Base-by-base conservation (phyloP, 1,140 invertebrate species). In the Stratiolaelaps scimitus region DNA sequence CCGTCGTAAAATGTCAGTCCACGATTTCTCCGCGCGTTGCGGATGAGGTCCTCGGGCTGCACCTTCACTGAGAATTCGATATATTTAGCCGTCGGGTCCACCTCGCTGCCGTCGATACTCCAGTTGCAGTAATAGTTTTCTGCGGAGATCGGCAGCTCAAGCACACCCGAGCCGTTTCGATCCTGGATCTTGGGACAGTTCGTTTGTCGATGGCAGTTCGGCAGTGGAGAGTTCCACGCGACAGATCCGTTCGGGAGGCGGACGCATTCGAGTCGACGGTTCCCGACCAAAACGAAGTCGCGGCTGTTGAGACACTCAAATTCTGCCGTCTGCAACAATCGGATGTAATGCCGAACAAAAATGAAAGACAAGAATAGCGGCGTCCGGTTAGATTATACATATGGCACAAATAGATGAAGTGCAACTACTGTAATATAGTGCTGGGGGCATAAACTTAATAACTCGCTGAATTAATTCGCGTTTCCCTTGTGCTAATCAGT, bases 121-220 rank as follows among this genome's bases (percentile, higher is more conserved):
- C 53, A 60, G 10, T 34, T 60, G 10, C 53, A 60, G 23, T 60
- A 34, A 60, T 60, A 60, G 23, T 60, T 60, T 23, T 60, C 53
- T 2, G 26, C 20, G 1, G 26, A 34, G 23, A 29, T 26, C 15
- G 15, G 13, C 1, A 60, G 53, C 26, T 26, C 26, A 26, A 60
- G 34, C 4, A 29, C 26, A 26, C 53, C 53, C 26, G 53, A 60
- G 2, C 26, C 53, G 53, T n/a, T 20, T 6, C 15, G 15, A 29
- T 60, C 34, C 23, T 60, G 15, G 6, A 60, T 15, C 34, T 60
- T 60, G 17, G 53, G 53, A 10, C 53, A 60, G 34, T 60, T 60
- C 4, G 53, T 29, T 26, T 29, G 26, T 34, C n/a, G 26, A 6
- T 60, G 53, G 53, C 53, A 60, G 1, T 15, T 60, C 23, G 53